Evolutionary conservation across 2,797 vertebrate genomes (phyloP), one percentile per base, ranked within the genome.

Genomic region (Spondyliosoma cantharus): DNA sequence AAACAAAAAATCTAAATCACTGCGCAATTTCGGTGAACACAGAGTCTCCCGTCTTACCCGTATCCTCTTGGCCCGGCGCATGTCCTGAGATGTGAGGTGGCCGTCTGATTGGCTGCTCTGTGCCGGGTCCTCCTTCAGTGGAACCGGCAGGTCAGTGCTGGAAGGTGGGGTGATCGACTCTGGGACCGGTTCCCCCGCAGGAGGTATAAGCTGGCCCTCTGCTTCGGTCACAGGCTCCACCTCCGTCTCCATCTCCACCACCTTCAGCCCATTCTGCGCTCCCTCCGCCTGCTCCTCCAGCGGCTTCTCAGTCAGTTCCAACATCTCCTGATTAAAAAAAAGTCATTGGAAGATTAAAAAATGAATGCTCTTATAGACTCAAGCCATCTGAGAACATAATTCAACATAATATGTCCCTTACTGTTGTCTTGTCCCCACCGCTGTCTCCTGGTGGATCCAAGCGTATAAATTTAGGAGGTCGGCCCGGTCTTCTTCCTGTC

Each of bases 61-160:
- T 88, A 99, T 99, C 62, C 97, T 96, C 83, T 99, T 99, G 20
- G 97, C 97, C 42, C 97, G 94, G 16, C 97, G 96, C 94, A 99
- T 96, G 86, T 99, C 98, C 75, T 98, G 97, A 0, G 96, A 95
- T 0, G 97, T 96, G 87, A 98, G 93, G 58, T 95, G 94, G 52
- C 94, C 81, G 53, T 96, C 96, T 0, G 92, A 58, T 14, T 95
- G 92, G 84, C 88, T 87, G 1, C 62, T 95, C 90, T 0, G 84
- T 7, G 83, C 67, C 0, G 87, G 86, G 80, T 96, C 96, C 63
- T 97, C 97, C 1, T 96, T 94, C 27, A 95, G 90, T 1, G 95
- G 82, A 0, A 90, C 83, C 0, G 87, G 64, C 32, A 79, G 48
- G 16, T 93, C 91, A 0, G 71, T 19, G 88, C 74, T 0, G 78